Base-by-base conservation (phyloP, 2,113 vertebrate genomes). In the Synodontis membranacea region DNA sequence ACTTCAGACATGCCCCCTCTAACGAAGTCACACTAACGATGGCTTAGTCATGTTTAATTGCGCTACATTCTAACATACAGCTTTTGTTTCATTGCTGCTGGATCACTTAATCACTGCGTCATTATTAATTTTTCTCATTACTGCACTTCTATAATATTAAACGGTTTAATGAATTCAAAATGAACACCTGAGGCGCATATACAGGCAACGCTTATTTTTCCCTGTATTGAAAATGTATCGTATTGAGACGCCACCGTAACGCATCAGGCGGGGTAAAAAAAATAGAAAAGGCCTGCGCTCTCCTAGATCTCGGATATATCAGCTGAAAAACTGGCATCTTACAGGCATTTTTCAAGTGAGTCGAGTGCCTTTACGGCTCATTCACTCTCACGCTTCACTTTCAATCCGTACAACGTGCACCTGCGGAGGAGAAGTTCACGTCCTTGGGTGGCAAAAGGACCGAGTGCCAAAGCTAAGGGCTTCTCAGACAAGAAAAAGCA, bases 341-440 rank as follows among this genome's bases (percentile, higher is more conserved):
- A 81, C 72, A 82, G 75, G 25, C 81, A 64, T 62, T 56, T 80
- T 76, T 85, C 80, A 62, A 83, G 74, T 56, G 68, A 76, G 34
- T 54, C 31, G 52, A 81, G 54, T 62, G 79, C 21, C 39, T 44
- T 44, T 70, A n/a, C 78, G 10, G 39, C 56, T 80, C 31, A 34
- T 86, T 21, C n/a, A 34, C 75, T 10, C 84, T 39, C 75, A 80
- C 7, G 54, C 39, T 54, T 62, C 78, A 66, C 58, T 34, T 80
- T 46, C 56, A 52, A 21, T 44, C 76, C 76, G 39, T 11, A 31
- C 19, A 66, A 31, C 4, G 6, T 19, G 15, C 58, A 37, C 50
- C 82, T 74, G 82, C 44, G 60, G 84, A 72, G 82, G 60, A 80
- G 44, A 83, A 58, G 34, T 37, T 70, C 10, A 60, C 21, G 66